Evolutionary conservation across 2,888 invertebrate species (phyloP), one percentile per base, ranked within the genome.

Genomic region (Drymonia ruficornis): DNA sequence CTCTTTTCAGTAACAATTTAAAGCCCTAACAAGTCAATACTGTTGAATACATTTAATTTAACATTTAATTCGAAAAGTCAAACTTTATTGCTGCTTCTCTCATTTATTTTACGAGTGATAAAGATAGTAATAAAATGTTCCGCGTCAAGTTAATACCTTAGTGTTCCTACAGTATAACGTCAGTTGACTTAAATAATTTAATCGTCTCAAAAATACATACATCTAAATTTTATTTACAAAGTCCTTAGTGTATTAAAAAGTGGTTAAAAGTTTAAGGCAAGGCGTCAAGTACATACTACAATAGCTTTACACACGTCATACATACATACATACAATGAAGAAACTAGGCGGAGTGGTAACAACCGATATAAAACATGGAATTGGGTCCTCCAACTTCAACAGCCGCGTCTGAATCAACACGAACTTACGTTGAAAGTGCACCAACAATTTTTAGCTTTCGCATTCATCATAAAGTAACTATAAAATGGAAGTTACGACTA

Each of bases 301-400:
- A 40, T 16, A n/a, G 0, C 16, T 16, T 13, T 43, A 38, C 52
- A 55, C 61, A 54, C 54, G 52, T 53, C n/a, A 19, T 16, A 12
- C 15, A 52, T 15, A n/a, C 18, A 49, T 28, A 69, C 61, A 63
- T 64, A 71, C n/a, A n/a, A 4, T 63, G 43, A 47, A 55, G 51
- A 31, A 18, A 65, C 74, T 84, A 89, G 89, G 89, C 89, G 89
- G 88, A 89, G 84, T 78, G 79, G 72, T 69, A 79, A 82, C 63
- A 77, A 81, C 72, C 60, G 69, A 73, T 58, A 62, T 11, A 15
- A 15, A 72, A 65, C 59, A 65, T 80, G 82, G 80, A 86, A 83
- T 81, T 65, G 63, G 64, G 65, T 72, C 67, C 75, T 78, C 72
- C 77, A 72, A 73, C 72, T 56, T 67, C 60, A 64, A 68, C 62